phyloP scores from a whole-genome alignment of 2,888 invertebrate genomes.

The Trichacis sp. region DNA sequence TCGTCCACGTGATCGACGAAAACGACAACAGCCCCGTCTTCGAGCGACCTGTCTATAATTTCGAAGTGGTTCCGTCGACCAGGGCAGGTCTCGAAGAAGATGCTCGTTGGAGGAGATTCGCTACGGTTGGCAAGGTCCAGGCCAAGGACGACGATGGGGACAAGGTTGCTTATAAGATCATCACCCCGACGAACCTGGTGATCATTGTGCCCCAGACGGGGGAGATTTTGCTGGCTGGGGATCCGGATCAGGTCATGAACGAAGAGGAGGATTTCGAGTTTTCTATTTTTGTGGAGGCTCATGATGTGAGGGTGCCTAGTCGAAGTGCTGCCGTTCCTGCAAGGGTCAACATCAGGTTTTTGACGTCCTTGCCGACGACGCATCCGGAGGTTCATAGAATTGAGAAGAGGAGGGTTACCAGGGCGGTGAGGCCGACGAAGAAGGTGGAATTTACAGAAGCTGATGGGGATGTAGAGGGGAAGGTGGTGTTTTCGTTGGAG shows the following conservation, averaged over 20 bases:
- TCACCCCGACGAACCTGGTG: slow-evolving; percentile 83
- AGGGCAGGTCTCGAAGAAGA: slow-evolving; percentile 49
- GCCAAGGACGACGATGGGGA: slow-evolving; percentile 94
- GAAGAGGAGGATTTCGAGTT: slow-evolving; percentile 74
- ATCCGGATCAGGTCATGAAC: slow-evolving; percentile 75
- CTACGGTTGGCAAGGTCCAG: slow-evolving; percentile 85
- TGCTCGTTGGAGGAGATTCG: slow-evolving; percentile 81
- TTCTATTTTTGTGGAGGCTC: slow-evolving; percentile 83
- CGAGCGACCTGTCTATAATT: slow-evolving; percentile 81
- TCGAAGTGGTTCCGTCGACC: slow-evolving; percentile 72
- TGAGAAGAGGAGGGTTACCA: slow-evolving; percentile 74
- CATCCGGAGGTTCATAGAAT: slow-evolving; percentile 68
- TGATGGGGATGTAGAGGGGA: slow-evolving; percentile 89
- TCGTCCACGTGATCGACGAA: slow-evolving; percentile 82
- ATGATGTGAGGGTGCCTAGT: slow-evolving; percentile 83
- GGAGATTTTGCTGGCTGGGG: slow-evolving; percentile 85
- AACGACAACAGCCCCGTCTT: slow-evolving; percentile 94
- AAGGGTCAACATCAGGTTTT: slow-evolving; percentile 82
- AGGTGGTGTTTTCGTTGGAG: slow-evolving; percentile 89
- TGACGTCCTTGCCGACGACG: slow-evolving; percentile 64
- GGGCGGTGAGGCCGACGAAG: slow-evolving; percentile 94
- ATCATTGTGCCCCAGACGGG: slow-evolving; percentile 95
- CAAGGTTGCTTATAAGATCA: slow-evolving; percentile 87
- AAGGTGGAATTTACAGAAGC: slow-evolving; percentile 92
- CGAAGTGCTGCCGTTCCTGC: slow-evolving; percentile 79